Percentiles rank a stretch among this genome's conserved stretches.
Evolutionary conservation across 2,113 vertebrate genomes (phyloP).

Genomic region (Copsychus sechellarum): DNA sequence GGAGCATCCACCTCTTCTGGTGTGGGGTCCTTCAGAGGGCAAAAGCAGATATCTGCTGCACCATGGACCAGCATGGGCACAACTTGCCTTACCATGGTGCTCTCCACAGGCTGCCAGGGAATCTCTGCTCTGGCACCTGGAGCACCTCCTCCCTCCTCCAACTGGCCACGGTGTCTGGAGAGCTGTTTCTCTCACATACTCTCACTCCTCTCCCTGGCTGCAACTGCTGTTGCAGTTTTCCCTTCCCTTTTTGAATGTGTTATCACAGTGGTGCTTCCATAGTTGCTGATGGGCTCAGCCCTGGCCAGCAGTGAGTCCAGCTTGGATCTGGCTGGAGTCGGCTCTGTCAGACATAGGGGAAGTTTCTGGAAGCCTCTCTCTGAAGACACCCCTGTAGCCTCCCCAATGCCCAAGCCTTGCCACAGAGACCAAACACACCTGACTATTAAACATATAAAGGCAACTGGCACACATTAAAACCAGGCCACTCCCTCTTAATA

Average conservation of each 20-base stretch:
- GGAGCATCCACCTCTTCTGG: neutral
- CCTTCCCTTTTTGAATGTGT: neutral
- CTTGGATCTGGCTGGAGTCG: neutral
- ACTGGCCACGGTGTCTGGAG: neutral
- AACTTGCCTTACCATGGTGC: neutral
- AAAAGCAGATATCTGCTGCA: neutral
- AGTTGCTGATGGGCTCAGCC: rapidly evolving
- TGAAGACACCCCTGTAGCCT: neutral
- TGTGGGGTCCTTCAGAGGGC: neutral
- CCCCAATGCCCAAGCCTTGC: neutral
- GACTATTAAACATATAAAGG: neutral
- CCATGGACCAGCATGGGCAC: neutral
- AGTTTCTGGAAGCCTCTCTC: neutral
- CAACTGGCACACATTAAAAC: neutral
- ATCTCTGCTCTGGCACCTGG: neutral
- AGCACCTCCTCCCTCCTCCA: neutral
- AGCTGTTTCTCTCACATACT: neutral
- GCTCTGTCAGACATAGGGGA: rapidly evolving
- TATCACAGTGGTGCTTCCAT: neutral
- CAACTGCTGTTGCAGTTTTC: neutral
- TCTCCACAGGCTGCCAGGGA: neutral
- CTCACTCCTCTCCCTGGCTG: neutral
- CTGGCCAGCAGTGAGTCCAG: rapidly evolving
- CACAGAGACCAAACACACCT: neutral
- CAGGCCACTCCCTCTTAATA: neutral